Evolutionary conservation across 2,797 vertebrate species (phyloP).

Genomic region (Eurystomus glaucurus): DNA sequence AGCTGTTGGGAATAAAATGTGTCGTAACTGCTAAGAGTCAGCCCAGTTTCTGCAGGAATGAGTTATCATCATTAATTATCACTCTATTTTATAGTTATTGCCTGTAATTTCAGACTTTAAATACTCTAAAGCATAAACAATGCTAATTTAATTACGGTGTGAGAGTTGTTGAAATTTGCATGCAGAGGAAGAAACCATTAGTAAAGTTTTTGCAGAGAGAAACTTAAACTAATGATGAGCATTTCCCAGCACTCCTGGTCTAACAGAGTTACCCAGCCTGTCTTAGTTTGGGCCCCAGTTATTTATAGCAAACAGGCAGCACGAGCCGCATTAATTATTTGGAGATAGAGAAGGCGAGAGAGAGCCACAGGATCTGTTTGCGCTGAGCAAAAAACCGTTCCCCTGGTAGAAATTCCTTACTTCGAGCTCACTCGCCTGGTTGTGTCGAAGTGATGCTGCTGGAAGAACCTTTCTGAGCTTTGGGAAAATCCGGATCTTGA

Average conservation of each 20-base stretch:
- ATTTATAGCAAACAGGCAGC: background rate
- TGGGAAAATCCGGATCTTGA: background rate
- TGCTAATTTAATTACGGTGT: slow-evolving; percentile 81
- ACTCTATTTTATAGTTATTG: slow-evolving; percentile 82
- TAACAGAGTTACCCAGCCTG: background rate
- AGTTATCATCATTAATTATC: slow-evolving; percentile 85
- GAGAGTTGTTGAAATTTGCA: slow-evolving; percentile 65
- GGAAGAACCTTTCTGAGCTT: background rate
- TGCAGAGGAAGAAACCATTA: slow-evolving; percentile 63
- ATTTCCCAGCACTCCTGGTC: slow-evolving; percentile 23
- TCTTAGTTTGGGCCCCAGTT: background rate
- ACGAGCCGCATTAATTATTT: background rate
- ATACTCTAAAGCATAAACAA: slow-evolving; percentile 81
- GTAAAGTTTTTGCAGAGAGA: slow-evolving; percentile 72
- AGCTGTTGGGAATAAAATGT: slow-evolving; percentile 79
- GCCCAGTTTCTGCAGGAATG: slow-evolving; percentile 73
- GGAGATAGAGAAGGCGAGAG: background rate
- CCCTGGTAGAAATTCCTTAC: fast-evolving
- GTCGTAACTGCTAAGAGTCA: slow-evolving; percentile 60
- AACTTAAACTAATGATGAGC: slow-evolving; percentile 74
- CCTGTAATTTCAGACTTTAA: slow-evolving; percentile 83
- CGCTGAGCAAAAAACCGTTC: background rate
- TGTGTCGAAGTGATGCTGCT: too few species aligned
- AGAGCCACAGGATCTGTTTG: fast-evolving
- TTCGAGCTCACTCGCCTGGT: background rate